Conservation (phyloP, 2,797 vertebrate genomes). For the Acipenser transmontanus region DNA sequence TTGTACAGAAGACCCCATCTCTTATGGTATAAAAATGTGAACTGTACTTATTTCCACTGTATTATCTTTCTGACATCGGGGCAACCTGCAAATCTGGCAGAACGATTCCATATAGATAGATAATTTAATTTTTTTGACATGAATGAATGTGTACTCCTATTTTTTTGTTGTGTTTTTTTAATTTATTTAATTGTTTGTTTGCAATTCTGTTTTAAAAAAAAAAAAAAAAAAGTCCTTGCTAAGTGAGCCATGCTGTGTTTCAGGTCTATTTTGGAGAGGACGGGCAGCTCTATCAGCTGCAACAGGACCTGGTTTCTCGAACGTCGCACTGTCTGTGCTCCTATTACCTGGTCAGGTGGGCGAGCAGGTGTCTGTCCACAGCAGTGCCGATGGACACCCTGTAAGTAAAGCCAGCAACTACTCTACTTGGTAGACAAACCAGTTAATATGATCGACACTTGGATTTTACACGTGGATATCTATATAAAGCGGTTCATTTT, state of each 20-base stretch:
- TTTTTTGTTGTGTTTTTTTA: no score
- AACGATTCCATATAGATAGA: no score
- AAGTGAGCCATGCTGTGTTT: not conserved
- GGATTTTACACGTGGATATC: not conserved
- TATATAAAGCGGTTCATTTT: not conserved
- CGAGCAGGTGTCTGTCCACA: conserved; percentile 70
- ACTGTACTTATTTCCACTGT: no score
- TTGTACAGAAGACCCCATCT: no score
- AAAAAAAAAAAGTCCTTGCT: no score
- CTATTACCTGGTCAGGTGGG: conserved; percentile 79
- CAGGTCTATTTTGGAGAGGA: conserved; percentile 71
- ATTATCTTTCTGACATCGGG: no score
- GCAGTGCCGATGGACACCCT: conserved; percentile 75
- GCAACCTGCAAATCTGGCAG: no score
- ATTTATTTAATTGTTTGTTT: no score
- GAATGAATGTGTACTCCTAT: no score
- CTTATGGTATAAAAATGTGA: no score
- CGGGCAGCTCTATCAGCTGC: conserved; percentile 75
- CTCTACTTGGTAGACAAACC: not conserved
- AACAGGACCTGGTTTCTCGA: conserved; percentile 85
- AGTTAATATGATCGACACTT: not conserved
- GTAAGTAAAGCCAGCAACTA: conserved; percentile 55
- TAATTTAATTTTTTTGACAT: no score
- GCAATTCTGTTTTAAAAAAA: no score
- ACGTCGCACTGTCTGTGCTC: conserved; percentile 79